Evolutionary conservation across 2,113 vertebrate species (phyloP).

Genomic region (Hemiprocne comata): DNA sequence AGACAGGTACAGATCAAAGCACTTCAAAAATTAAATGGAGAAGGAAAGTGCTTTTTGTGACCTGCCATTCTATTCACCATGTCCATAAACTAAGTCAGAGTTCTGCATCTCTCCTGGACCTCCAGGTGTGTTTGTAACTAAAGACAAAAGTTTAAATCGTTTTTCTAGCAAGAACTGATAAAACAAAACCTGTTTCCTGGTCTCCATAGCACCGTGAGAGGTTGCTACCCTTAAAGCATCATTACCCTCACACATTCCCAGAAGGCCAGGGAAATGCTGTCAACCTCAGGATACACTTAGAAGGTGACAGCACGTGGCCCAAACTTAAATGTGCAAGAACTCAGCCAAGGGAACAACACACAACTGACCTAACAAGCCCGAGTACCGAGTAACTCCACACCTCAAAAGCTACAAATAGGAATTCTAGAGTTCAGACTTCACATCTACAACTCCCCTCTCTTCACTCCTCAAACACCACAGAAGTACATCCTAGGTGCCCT

Average conservation of each 20-base stretch:
- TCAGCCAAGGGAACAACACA: neutral
- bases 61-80: neutral
- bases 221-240: neutral
- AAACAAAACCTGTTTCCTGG: neutral
- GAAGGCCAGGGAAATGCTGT: accelerated
- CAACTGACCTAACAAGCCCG: accelerated
- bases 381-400: neutral
- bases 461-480: neutral
- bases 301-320: accelerated
- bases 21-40: neutral
- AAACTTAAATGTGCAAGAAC: neutral
- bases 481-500: neutral
- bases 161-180: neutral
- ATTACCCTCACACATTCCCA: neutral
- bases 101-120: neutral
- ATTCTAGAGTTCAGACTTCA: neutral
- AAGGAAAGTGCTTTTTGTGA: neutral
- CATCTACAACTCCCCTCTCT: neutral
- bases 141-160: neutral
- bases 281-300: accelerated
- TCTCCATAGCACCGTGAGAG: neutral
- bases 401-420: neutral
- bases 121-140: neutral
- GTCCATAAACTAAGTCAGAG: neutral
- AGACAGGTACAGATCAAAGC: neutral